Evolutionary conservation across 2,113 vertebrate genomes (phyloP).

Genomic region (Ochotona curzoniae): DNA sequence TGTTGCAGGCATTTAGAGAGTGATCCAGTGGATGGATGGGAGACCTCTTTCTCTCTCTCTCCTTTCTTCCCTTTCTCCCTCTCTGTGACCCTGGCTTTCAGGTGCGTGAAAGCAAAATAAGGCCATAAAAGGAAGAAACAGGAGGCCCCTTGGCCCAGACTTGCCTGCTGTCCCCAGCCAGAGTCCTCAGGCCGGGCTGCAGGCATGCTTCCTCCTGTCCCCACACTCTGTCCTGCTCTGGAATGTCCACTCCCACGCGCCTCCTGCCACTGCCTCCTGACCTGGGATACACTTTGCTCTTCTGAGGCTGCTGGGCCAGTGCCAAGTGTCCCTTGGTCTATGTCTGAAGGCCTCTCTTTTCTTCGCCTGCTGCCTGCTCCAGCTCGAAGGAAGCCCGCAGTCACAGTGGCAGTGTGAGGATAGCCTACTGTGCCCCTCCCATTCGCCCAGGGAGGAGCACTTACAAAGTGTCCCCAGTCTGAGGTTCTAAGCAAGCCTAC

Average conservation of each 20-base stretch:
- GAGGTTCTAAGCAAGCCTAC: not conserved
- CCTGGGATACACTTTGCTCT: slow-evolving; percentile 71
- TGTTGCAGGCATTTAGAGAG: no score
- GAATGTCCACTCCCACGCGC: not conserved
- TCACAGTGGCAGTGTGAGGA: not conserved
- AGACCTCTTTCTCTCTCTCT: no score
- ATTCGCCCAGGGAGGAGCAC: not conserved
- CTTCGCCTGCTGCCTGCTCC: not conserved
- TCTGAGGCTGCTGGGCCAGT: slow-evolving; percentile 36
- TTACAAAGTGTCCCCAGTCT: not conserved
- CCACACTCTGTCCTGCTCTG: slow-evolving; percentile 36
- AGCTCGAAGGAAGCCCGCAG: not conserved
- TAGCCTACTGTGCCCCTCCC: slow-evolving; percentile 9
- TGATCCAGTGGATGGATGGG: no score
- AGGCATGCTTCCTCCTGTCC: not conserved
- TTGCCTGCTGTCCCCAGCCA: not conserved
- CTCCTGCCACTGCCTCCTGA: slow-evolving; percentile 18
- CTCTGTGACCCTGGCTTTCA: no score
- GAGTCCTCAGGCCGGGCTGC: not conserved
- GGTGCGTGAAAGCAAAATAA: no score
- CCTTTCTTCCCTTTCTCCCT: no score
- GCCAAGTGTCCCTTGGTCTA: slow-evolving; percentile 64
- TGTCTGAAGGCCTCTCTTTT: slow-evolving; percentile 21
- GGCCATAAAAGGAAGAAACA: no score
- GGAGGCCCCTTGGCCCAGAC: not conserved